Evolutionary conservation across 2,888 invertebrate species (phyloP).

Genomic region (Dryococelus australis): DNA sequence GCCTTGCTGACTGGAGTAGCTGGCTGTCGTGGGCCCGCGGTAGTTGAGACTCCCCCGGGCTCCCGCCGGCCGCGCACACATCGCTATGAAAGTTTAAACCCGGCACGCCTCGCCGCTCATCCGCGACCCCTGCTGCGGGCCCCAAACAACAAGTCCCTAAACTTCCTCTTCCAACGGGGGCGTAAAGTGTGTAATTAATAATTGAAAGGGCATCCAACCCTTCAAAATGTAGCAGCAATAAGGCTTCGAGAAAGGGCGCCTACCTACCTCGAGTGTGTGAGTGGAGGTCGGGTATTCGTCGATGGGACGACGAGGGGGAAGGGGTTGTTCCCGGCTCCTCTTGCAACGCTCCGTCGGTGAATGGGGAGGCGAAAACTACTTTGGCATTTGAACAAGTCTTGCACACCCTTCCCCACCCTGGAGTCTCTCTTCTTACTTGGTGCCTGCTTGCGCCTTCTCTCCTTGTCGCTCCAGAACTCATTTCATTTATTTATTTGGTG

Average conservation of each 20-base stretch:
- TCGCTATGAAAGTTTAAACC: background rate
- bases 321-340: background rate
- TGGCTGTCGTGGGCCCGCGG: background rate
- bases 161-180: background rate
- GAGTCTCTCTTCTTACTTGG: background rate
- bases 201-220: conserved; percentile 36
- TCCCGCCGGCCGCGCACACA: background rate
- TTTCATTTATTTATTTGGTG: conserved; percentile 29
- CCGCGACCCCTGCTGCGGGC: background rate
- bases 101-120: background rate
- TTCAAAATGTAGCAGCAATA: conserved; percentile 23
- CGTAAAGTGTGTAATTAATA: conserved; percentile 40
- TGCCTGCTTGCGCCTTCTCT: background rate
- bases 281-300: background rate
- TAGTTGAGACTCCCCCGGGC: background rate
- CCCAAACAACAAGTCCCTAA: background rate
- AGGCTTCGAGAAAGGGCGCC: conserved; percentile 11
- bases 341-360: background rate
- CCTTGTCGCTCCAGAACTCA: background rate
- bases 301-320: background rate
- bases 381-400: conserved; percentile 27
- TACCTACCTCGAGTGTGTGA: background rate
- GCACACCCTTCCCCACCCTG: background rate
- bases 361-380: conserved; percentile 28
- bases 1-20: too few relatives aligned